These are phyloP conservation scores for Druon quercuslanigerum DNA, from an alignment of 1,140 invertebrate species.

Conservation along the genomic window DNA sequence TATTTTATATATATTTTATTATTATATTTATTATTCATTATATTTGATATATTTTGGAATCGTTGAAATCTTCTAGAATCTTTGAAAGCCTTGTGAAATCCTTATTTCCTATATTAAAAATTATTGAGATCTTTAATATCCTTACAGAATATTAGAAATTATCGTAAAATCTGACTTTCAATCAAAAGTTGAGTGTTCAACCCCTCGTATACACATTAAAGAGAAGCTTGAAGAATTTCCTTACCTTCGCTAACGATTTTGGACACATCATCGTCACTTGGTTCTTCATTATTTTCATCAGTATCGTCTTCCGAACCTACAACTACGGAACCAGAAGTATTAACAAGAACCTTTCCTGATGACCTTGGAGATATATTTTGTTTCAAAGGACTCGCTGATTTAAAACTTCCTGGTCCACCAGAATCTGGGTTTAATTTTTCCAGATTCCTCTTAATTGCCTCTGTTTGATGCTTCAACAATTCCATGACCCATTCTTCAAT, in stretches of 20 bases:
- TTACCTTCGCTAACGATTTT: background rate
- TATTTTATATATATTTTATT: too few relatives aligned
- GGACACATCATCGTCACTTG: conserved; percentile 18
- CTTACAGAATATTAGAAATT: too few relatives aligned
- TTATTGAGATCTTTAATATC: too few relatives aligned
- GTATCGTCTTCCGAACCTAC: conserved; percentile 51
- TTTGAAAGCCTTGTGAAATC: too few relatives aligned
- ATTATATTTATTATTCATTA: too few relatives aligned
- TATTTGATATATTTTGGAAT: too few relatives aligned
- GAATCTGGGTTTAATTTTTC: background rate
- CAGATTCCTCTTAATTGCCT: conserved; percentile 52
- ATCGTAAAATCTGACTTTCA: too few relatives aligned
- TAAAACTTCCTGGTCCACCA: conserved; percentile 34
- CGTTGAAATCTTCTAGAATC: too few relatives aligned
- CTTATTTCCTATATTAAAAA: too few relatives aligned
- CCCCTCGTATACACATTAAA: too few relatives aligned
- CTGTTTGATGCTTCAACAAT: conserved; percentile 57
- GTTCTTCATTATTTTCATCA: conserved; percentile 50
- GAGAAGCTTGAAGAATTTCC: background rate
- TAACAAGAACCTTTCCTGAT: background rate
- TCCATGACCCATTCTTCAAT: conserved; percentile 69
- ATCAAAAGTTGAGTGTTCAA: too few relatives aligned
- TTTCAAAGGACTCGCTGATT: conserved; percentile 37
- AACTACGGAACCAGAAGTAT: background rate
- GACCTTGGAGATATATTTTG: conserved; percentile 13